A percentile compares a stretch with the other conserved stretches of the same genome.
These are phyloP conservation scores for Apodemus sylvaticus DNA, from an alignment of 2,113 vertebrate species.

Conservation along the genomic window DNA sequence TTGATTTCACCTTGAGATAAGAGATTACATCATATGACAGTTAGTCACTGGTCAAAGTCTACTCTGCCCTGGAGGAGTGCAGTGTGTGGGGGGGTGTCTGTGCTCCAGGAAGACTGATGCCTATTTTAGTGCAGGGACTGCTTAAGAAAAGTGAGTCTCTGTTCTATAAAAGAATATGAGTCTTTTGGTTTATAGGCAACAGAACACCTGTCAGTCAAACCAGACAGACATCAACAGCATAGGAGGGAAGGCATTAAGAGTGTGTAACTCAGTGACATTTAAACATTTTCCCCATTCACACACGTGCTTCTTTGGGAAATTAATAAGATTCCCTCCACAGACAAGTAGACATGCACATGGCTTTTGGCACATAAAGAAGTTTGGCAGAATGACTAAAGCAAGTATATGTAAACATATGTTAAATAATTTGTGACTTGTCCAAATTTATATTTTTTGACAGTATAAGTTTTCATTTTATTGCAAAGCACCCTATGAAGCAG, in stretches of 20 bases:
- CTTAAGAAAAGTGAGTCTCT: not conserved
- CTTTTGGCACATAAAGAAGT: not conserved
- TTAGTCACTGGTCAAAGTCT: not conserved
- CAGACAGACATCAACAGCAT: not conserved
- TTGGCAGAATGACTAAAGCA: not conserved
- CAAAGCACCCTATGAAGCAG: no score
- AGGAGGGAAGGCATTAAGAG: not conserved
- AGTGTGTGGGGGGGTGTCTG: not conserved
- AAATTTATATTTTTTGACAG: not conserved
- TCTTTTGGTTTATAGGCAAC: not conserved
- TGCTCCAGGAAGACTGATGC: not conserved
- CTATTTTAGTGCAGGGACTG: not conserved
- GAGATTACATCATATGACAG: not conserved
- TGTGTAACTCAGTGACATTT: not conserved
- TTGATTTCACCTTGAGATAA: constrained; percentile 14
- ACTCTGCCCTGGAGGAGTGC: not conserved
- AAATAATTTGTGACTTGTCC: not conserved
- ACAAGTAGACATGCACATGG: not conserved
- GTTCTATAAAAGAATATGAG: not conserved
- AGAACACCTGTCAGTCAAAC: not conserved
- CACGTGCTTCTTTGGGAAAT: not conserved
- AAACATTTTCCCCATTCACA: not conserved
- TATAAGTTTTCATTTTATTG: no score
- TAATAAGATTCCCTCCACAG: no score
- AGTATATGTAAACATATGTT: not conserved